phyloP scores from a whole-genome alignment of 2,888 invertebrate species.

The Mimachlamys varia region DNA sequence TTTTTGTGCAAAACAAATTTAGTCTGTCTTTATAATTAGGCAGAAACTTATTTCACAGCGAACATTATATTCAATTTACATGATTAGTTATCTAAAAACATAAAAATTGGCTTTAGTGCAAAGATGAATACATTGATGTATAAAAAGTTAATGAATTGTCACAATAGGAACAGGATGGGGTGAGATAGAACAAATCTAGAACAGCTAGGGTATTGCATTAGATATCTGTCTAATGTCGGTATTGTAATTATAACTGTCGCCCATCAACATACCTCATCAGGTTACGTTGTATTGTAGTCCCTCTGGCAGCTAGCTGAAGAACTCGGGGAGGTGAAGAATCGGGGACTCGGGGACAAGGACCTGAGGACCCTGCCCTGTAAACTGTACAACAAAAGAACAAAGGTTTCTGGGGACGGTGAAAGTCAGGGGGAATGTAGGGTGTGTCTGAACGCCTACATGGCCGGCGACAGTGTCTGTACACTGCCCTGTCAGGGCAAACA shows the following conservation, averaged over 20 bases:
- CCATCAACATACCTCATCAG: background rate
- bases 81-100: too few relatives aligned
- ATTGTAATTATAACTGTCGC: too few relatives aligned
- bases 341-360: conserved; percentile 62
- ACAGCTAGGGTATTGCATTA: too few relatives aligned
- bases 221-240: too few relatives aligned
- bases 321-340: conserved; percentile 62
- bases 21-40: too few relatives aligned
- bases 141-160: too few relatives aligned
- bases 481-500: conserved; percentile 66
- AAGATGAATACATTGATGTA: too few relatives aligned
- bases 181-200: too few relatives aligned
- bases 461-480: conserved; percentile 62
- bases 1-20: too few relatives aligned
- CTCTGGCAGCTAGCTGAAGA: conserved; percentile 66
- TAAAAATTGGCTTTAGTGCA: too few relatives aligned
- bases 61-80: background rate
- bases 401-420: conserved; percentile 46
- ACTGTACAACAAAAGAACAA: conserved; percentile 49
- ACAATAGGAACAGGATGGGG: too few relatives aligned
- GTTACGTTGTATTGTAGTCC: conserved; percentile 50
- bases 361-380: conserved; percentile 58
- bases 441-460: conserved; percentile 67
- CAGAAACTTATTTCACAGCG: too few relatives aligned
- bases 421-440: conserved; percentile 64